A percentile compares a stretch with the other conserved stretches of the same genome.
phyloP scores from a whole-genome alignment of 2,113 vertebrate genomes.

The Galeopterus variegatus region DNA sequence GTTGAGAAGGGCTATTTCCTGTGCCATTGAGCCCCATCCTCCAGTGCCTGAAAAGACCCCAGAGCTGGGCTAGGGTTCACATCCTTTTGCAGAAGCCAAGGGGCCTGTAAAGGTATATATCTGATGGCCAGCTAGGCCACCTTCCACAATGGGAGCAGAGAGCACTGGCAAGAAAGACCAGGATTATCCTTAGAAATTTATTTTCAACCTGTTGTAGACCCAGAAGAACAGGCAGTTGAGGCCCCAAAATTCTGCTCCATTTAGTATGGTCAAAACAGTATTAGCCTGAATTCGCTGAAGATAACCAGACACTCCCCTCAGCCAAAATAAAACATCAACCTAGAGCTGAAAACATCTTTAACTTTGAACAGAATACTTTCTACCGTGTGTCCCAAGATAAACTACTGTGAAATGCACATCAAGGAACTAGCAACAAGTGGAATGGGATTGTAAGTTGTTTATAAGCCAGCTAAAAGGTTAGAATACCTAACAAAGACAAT shows the following conservation, averaged over 20 bases:
- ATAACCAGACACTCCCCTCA: not conserved
- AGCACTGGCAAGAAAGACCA: not conserved
- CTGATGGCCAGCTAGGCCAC: not conserved
- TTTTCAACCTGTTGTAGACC: not conserved
- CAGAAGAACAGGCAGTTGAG: not conserved
- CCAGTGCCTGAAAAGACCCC: not conserved
- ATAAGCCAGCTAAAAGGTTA: slow-evolving; percentile 32
- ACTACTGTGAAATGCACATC: not conserved
- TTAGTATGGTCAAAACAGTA: not conserved
- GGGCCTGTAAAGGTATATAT: not conserved
- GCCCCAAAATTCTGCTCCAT: not conserved
- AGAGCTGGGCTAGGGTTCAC: not conserved
- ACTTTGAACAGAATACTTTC: slow-evolving; percentile 1
- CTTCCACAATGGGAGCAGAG: not conserved
- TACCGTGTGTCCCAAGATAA: slow-evolving; percentile 21
- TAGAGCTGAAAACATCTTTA: not conserved
- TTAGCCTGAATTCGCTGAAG: not conserved
- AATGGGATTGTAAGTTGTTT: not conserved
- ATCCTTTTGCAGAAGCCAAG: not conserved
- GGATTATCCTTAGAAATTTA: not conserved
- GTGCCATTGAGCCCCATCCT: not conserved
- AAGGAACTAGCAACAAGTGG: not conserved
- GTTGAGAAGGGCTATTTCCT: not conserved
- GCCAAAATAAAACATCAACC: slow-evolving; percentile 48
- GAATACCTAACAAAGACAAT: slow-evolving; percentile 30